Evolutionary conservation across 2,113 vertebrate species (phyloP).

Genomic region (Synodontis membranacea): DNA sequence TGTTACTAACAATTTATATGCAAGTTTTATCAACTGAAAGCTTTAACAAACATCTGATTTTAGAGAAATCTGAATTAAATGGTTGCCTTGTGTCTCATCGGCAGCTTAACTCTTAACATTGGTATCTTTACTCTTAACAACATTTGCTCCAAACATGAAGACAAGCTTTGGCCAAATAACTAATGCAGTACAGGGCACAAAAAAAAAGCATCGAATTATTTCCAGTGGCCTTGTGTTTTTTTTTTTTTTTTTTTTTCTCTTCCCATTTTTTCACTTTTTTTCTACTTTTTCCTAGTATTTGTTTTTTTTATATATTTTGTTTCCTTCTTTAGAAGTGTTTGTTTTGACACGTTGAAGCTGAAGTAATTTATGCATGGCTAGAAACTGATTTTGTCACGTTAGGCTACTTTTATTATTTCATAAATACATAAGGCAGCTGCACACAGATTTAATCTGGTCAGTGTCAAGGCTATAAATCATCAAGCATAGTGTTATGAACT

Average conservation of each 20-base stretch:
- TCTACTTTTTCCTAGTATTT: neutral
- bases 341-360: neutral
- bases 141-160: neutral
- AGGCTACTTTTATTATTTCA: neutral
- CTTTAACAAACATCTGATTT: neutral
- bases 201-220: neutral
- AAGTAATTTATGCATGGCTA: constrained; percentile 13
- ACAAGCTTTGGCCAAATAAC: neutral
- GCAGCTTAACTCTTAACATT: too few species aligned
- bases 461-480: neutral
- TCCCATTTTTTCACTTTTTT: neutral
- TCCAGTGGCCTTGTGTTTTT: neutral
- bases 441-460: neutral
- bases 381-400: neutral
- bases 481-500: neutral
- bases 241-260: neutral
- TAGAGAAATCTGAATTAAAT: neutral
- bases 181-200: neutral
- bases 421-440: neutral
- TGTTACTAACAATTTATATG: neutral
- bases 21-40: neutral
- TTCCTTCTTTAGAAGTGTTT: neutral
- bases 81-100: neutral
- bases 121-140: neutral
- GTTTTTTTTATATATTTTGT: neutral